phyloP scores from a whole-genome alignment of 2,888 invertebrate genomes.

The Heliconius ethilla region DNA sequence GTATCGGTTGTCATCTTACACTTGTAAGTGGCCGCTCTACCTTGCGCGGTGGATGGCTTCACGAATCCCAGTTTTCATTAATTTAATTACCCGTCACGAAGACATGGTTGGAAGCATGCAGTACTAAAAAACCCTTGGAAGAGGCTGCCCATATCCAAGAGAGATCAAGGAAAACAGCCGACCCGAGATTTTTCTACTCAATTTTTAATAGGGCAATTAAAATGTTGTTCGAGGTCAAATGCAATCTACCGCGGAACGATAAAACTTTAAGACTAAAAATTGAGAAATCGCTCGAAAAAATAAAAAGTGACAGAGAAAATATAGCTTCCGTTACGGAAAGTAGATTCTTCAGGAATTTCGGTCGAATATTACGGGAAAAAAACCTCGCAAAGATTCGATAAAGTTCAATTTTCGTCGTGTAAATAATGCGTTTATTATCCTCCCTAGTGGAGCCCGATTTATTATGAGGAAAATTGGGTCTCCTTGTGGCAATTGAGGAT shows the following conservation, averaged over 20 bases:
- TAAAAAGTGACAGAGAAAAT: constrained; percentile 24
- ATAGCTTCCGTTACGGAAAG: constrained; percentile 26
- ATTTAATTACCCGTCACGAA: constrained; percentile 40
- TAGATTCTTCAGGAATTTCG: constrained; percentile 29
- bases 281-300: constrained; percentile 25
- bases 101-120: constrained; percentile 32
- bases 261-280: constrained; percentile 31
- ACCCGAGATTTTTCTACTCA: constrained; percentile 33
- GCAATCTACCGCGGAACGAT: constrained; percentile 37
- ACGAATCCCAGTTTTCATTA: constrained; percentile 39
- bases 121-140: constrained; percentile 32
- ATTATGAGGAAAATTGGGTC: constrained; percentile 37
- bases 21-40: constrained; percentile 29
- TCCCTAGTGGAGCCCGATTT: constrained; percentile 24
- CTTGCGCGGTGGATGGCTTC: constrained; percentile 28
- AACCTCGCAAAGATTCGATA: constrained; percentile 54
- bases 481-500: constrained; percentile 54
- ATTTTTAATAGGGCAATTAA: constrained; percentile 41
- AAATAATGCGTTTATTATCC: constrained; percentile 48
- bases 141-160: constrained; percentile 30
- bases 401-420: constrained; percentile 61
- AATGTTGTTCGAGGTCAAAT: constrained; percentile 44
- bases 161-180: constrained; percentile 30
- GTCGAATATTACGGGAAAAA: constrained; percentile 37
- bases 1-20: constrained; percentile 33